Evolutionary conservation across 92 coral and sea anemone species (phyloP), one percentile per base, ranked within the genome.

Genomic region (Zoanthus gigantus): DNA sequence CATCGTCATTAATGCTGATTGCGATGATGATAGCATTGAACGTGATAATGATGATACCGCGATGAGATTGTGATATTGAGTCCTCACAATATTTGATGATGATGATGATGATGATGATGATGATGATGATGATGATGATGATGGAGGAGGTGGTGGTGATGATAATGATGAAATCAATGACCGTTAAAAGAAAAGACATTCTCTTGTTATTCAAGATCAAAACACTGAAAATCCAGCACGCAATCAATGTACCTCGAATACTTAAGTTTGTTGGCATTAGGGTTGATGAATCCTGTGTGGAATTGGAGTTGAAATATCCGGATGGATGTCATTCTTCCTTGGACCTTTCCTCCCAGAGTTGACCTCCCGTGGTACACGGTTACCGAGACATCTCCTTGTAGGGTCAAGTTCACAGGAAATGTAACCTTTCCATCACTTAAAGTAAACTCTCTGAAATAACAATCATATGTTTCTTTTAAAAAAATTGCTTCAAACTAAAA

Each of bases 321-420:
- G 83, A 97, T 94, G 9, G 99, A 97, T 1, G 99, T 96, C 84
- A 97, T 95, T 90, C 96, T 94, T 1, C 99, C 99, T 78, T 97
- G 99, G 16, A 97, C 99, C 61, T 97, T 97, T 0, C 99, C 99
- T 13, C 99, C 99, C 9, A 97, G 96, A 2, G 99, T 97, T 6
- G 99, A 93, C 50, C 99, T 91, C 3, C 95, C 99, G 31, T 97
- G 99, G 87, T 97, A 97, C 47, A 95, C 98, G 28, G 94, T 93
- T 54, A 97, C 73, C 0, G 97, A 95, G 8, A 97, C 98, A 74
- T 97, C 99, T 50, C 99, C 99, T 77, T 95, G 98, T 6, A 97
- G 83, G 69, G 98, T 96, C 71, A 97, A 87, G 72, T 96, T 96
- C 30, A 97, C 94, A 3, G 98, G 96, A 68, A 95, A 97, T 0